phyloP scores from a whole-genome alignment of 2,113 vertebrate species.

The Chaetorhynchus papuensis region DNA sequence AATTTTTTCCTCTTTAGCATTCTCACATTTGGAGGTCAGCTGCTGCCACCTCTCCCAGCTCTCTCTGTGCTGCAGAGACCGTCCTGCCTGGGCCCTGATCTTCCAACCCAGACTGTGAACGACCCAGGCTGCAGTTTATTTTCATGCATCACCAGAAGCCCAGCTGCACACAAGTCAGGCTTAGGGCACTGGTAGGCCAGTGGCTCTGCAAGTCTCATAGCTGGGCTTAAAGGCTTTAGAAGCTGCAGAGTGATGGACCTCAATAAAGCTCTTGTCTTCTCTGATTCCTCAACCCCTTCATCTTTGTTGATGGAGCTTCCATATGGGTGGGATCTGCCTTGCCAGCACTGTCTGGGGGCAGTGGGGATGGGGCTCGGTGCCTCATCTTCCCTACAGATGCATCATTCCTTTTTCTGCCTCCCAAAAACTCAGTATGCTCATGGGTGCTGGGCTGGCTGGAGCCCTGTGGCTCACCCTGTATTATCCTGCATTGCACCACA shows the following conservation, averaged over 20 bases:
- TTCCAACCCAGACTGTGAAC: not conserved
- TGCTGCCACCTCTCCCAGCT: not conserved
- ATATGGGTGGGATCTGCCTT: not conserved
- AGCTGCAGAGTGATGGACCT: not conserved
- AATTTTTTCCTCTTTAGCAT: not conserved
- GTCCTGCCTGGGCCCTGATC: fast-evolving
- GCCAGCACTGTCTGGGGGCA: not conserved
- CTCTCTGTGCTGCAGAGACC: not conserved
- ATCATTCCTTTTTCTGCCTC: not conserved
- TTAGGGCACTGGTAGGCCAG: not conserved
- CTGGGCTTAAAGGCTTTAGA: not conserved
- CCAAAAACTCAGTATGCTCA: not conserved
- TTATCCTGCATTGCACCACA: not conserved
- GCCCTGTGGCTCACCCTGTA: fast-evolving
- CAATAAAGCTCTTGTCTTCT: not conserved
- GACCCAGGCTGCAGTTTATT: not conserved
- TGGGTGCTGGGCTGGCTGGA: fast-evolving
- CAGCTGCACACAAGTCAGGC: not conserved
- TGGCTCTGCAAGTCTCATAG: not conserved
- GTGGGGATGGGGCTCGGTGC: fast-evolving
- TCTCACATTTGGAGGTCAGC: not conserved
- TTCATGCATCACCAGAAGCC: not conserved
- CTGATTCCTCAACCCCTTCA: not conserved
- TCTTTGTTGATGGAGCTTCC: not conserved
- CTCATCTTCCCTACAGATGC: not conserved